A percentile compares a stretch with the other conserved stretches of the same genome.
phyloP scores from a whole-genome alignment of 1,140 invertebrate species.

The Diorhabda elongata region DNA sequence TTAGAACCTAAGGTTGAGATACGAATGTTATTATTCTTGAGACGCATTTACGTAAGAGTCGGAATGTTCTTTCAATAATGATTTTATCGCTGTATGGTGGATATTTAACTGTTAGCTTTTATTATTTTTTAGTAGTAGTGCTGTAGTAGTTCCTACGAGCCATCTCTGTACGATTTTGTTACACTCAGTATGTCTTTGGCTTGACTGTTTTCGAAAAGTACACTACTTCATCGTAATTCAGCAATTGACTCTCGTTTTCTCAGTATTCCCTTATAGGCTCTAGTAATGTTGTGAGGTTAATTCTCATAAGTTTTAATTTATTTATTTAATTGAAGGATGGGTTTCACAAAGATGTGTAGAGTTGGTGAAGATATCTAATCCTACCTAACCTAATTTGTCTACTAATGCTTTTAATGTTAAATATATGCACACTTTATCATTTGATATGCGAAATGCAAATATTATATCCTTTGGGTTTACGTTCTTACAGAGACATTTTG shows the following conservation, averaged over 20 bases:
- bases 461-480: no score
- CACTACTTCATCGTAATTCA: background rate
- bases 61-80: background rate
- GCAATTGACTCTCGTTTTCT: background rate
- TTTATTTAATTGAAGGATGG: background rate
- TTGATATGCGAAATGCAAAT: no score
- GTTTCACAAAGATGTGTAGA: background rate
- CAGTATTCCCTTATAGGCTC: background rate
- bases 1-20: background rate
- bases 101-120: background rate
- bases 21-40: background rate
- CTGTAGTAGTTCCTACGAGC: background rate
- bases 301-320: background rate
- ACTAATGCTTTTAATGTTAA: no score
- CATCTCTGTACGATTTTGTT: background rate
- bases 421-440: no score
- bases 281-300: background rate
- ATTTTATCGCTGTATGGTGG: background rate
- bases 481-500: no score
- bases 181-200: background rate
- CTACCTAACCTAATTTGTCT: no score
- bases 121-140: background rate
- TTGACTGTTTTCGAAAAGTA: background rate
- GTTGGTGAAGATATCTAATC: background rate
- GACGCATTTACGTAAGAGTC: background rate